These are phyloP conservation scores for Diplodus sargus DNA, from an alignment of 2,797 vertebrate genomes.

Conservation along the genomic window DNA sequence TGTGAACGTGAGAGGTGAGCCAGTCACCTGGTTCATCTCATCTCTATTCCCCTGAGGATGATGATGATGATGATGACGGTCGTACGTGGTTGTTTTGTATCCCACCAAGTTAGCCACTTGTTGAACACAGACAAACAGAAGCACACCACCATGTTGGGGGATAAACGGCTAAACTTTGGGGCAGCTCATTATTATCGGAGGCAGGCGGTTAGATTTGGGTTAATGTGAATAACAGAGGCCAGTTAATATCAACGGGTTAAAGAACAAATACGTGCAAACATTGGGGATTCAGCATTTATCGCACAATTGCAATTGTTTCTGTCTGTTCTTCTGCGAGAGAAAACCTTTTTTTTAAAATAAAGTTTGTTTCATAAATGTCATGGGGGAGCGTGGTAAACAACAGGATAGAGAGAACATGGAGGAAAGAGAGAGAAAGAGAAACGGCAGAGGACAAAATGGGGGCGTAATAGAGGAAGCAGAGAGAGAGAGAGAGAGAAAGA, in stretches of 20 bases:
- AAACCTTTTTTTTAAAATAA: constrained; percentile 47
- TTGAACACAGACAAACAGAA: constrained; percentile 61
- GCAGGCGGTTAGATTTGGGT: neutral
- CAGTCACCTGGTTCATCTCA: constrained; percentile 43
- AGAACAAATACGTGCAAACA: neutral
- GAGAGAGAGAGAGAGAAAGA: constrained; percentile 56
- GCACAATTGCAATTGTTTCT: constrained; percentile 1
- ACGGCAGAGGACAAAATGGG: constrained; percentile 82
- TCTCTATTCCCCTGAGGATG: constrained; percentile 27
- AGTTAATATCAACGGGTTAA: constrained; percentile 14
- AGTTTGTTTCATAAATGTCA: constrained; percentile 75
- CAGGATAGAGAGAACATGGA: constrained; percentile 82
- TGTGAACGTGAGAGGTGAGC: constrained; percentile 29
- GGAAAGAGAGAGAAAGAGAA: constrained; percentile 70
- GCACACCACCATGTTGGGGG: neutral
- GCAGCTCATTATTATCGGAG: constrained; percentile 2
- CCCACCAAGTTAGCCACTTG: constrained; percentile 56
- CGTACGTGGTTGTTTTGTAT: constrained; percentile 24
- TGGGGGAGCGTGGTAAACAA: constrained; percentile 67
- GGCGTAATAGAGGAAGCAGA: constrained; percentile 78
- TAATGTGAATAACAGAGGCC: constrained; percentile 23
- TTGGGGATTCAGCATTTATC: constrained; percentile 12
- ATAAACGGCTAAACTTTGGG: neutral
- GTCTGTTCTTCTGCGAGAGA: constrained; percentile 2
- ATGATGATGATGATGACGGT: neutral